A percentile compares a stretch with the other conserved stretches of the same genome.
These are phyloP conservation scores for Lasioglossum leucozonium DNA, from an alignment of 2,888 invertebrate genomes.

Conservation along the genomic window DNA sequence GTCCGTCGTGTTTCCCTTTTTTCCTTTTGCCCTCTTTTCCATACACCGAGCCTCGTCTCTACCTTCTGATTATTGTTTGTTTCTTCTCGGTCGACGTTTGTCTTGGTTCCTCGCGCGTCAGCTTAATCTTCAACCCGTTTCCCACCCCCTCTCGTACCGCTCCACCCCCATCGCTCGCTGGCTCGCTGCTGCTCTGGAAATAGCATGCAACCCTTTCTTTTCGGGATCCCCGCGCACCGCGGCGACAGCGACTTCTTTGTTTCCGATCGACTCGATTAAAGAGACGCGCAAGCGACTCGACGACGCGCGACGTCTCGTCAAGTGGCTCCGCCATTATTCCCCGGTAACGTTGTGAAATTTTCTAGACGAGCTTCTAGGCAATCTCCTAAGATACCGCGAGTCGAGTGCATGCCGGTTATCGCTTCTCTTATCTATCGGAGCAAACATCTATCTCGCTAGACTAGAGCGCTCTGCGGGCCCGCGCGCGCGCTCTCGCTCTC, in stretches of 20 bases:
- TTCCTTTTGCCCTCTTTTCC: conserved; percentile 21
- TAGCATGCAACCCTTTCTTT: not conserved
- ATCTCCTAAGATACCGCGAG: conserved; percentile 39
- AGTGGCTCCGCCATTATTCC: conserved; percentile 42
- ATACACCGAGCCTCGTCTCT: conserved; percentile 28
- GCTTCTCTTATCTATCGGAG: conserved; percentile 61
- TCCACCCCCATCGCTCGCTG: too few species aligned
- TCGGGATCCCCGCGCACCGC: not conserved
- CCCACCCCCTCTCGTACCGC: too few species aligned
- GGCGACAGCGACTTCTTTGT: not conserved
- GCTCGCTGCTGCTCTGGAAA: not conserved
- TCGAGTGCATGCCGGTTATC: conserved; percentile 57
- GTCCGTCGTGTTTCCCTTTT: conserved; percentile 1
- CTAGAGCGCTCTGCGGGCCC: conserved; percentile 31
- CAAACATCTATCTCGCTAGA: conserved; percentile 60
- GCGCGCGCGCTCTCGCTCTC: too few species aligned
- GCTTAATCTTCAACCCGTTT: conserved; percentile 35
- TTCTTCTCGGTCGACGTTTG: conserved; percentile 51
- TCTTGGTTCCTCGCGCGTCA: conserved; percentile 43
- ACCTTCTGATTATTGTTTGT: conserved; percentile 66
- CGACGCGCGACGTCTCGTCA: not conserved
- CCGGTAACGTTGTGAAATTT: conserved; percentile 12
- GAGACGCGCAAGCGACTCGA: not conserved
- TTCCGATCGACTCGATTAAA: not conserved
- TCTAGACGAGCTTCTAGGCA: conserved; percentile 27